Percentiles rank a stretch among this genome's conserved stretches.
These are phyloP conservation scores for Nephrotoma guestfalica DNA, from an alignment of 2,888 invertebrate species.

Conservation along the genomic window DNA sequence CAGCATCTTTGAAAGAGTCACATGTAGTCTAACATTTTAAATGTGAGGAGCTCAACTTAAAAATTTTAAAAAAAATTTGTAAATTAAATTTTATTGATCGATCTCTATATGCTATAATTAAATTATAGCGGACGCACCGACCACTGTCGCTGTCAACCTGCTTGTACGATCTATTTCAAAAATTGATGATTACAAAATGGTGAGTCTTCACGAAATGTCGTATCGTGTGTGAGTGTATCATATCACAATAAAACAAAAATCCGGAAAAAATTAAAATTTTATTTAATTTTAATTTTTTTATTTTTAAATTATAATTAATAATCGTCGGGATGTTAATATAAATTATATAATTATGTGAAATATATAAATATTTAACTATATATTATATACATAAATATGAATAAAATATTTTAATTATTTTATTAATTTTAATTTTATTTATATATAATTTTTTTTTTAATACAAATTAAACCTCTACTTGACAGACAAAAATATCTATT, in stretches of 20 bases:
- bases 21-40: not conserved
- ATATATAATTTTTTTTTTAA: not conserved
- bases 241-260: slow-evolving; percentile 9
- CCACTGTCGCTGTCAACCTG: slow-evolving; percentile 86
- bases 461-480: not conserved
- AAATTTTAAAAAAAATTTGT: not conserved
- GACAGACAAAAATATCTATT: not conserved
- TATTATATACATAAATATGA: not conserved
- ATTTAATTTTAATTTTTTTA: not conserved
- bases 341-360: not conserved
- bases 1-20: not conserved
- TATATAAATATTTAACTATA: not conserved
- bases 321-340: not conserved
- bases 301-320: not conserved
- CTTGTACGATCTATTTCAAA: slow-evolving; percentile 95
- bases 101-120: slow-evolving; percentile 7
- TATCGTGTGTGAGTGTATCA: not conserved
- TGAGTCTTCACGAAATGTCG: slow-evolving; percentile 44
- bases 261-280: not conserved
- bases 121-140: slow-evolving; percentile 63
- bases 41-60: not conserved
- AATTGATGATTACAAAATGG: slow-evolving; percentile 99
- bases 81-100: not conserved
- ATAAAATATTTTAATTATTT: not conserved
- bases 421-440: not conserved